phyloP scores from a whole-genome alignment of 2,113 vertebrate genomes.

The mouse (Mus musculus) region DNA sequence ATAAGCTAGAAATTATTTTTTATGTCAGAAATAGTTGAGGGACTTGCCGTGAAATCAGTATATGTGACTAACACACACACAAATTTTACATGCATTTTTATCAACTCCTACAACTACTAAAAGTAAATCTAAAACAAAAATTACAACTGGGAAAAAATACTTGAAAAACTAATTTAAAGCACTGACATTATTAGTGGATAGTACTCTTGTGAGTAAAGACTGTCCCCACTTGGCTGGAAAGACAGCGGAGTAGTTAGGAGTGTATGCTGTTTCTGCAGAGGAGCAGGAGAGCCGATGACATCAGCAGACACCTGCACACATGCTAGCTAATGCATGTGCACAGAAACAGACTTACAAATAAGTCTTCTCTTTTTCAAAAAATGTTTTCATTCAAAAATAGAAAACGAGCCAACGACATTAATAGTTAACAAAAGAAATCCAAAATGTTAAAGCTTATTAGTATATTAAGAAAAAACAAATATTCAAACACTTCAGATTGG shows the following conservation, averaged over 20 bases:
- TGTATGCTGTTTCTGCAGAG: neutral
- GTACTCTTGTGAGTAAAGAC: neutral
- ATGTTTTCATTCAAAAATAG: constrained; percentile 16
- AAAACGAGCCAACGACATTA: neutral
- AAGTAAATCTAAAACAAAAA: constrained; percentile 53
- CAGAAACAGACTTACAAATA: neutral
- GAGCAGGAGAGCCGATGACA: neutral
- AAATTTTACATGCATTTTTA: neutral
- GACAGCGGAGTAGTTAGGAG: neutral
- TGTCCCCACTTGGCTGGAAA: neutral
- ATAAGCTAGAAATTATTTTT: constrained; percentile 32
- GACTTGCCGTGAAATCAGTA: constrained; percentile 9
- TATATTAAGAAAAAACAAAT: constrained; percentile 19
- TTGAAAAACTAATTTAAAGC: neutral
- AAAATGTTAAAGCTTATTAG: neutral
- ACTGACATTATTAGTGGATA: constrained; percentile 6
- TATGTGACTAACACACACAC: neutral
- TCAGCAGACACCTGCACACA: neutral
- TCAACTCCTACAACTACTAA: neutral
- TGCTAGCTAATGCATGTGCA: neutral
- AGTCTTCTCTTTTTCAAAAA: neutral
- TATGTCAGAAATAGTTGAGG: neutral
- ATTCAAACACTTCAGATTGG: neutral
- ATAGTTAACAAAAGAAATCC: constrained; percentile 7
- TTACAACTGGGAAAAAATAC: constrained; percentile 2